Evolutionary conservation across 2,888 invertebrate genomes (phyloP), one percentile per base, ranked within the genome.

Genomic region (Caradrina kadenii): DNA sequence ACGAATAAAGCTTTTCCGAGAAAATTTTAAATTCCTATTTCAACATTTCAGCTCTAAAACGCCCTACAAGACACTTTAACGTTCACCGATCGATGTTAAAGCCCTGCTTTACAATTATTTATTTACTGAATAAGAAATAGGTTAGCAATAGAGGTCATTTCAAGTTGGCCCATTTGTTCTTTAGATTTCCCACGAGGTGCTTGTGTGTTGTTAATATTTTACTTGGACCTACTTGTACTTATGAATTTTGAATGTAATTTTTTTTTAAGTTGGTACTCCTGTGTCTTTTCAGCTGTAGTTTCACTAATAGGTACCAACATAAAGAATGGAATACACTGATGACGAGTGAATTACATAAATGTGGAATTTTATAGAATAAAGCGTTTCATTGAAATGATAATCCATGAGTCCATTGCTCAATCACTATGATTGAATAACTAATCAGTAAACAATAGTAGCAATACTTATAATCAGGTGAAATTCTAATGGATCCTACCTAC

Each of bases 111-210:
- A 66, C n/a, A 63, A 56, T 50, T 49, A 68, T 62, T 53, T 50
- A 72, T 65, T 45, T 53, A 67, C 50, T 52, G 19, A 69, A 69
- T 73, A 55, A 63, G 31, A 26, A 45, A 66, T 74, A 48, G 53
- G 42, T 49, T 35, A 7, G 13, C 17, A 60, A 48, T 31, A 49
- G 52, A 63, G 64, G 76, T 67, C 49, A 63, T 55, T 61, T 59
- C 10, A 67, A 61, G 61, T 59, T 52, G 39, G 52, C 17, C 49
- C 49, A 68, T 75, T 79, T 75, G 22, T 74, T 62, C 52, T 45
- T 19, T 64, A 65, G 80, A 79, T 79, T 79, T 79, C 80, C 71
- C 80, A 15, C 1, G 66, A 13, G 70, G 52, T 13, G 0, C 17
- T 11, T 6, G n/a, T 55, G 52, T 58, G 52, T 52, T 66, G 19